phyloP scores from a whole-genome alignment of 2,113 vertebrate species.

The Spilogale gracilis region DNA sequence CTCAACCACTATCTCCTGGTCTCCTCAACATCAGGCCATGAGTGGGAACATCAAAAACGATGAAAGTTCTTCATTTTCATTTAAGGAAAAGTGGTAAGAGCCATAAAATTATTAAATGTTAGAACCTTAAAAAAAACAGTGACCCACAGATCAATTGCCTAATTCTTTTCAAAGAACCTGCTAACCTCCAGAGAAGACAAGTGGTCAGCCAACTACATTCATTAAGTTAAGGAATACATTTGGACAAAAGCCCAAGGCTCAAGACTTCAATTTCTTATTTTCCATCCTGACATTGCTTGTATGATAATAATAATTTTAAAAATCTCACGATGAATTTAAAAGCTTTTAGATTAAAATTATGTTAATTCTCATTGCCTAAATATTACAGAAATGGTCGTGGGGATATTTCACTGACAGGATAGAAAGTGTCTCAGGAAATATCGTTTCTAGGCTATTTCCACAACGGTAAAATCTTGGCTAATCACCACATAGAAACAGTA shows the following conservation, averaged over 20 bases:
- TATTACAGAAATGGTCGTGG: background rate
- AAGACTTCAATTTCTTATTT: background rate
- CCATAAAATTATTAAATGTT: background rate
- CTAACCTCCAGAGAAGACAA: too few relatives aligned
- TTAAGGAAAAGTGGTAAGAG: background rate
- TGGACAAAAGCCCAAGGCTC: background rate
- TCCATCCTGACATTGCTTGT: background rate
- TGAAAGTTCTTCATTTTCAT: background rate
- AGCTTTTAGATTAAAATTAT: background rate
- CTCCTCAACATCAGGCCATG: background rate
- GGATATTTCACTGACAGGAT: background rate
- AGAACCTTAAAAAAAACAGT: too few relatives aligned
- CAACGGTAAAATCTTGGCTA: background rate
- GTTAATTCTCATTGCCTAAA: background rate
- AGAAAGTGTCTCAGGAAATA: background rate
- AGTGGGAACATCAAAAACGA: background rate
- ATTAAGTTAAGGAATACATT: background rate
- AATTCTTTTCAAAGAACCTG: background rate
- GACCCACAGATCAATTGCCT: background rate
- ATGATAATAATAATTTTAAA: background rate
- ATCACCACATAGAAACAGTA: background rate
- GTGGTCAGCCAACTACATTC: background rate
- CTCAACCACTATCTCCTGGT: background rate
- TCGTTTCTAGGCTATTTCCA: background rate
- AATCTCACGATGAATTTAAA: background rate